Conservation (phyloP, 1,140 invertebrate genomes). For the Drosophila parabipectinata region DNA sequence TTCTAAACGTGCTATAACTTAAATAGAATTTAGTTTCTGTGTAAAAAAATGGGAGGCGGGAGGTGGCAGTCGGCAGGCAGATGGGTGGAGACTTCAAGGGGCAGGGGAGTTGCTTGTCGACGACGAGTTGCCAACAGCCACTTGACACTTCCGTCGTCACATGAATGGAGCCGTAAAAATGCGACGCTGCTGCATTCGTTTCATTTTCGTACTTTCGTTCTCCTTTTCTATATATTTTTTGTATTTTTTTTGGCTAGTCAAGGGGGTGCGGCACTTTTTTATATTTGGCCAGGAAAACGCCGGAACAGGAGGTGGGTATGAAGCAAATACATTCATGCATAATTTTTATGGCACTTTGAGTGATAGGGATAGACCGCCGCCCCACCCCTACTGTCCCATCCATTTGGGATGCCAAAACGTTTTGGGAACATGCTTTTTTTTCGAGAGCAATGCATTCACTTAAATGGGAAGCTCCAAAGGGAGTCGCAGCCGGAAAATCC, state of each 20-base stretch:
- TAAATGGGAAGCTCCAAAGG: slow-evolving; percentile 44
- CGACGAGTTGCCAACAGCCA: slow-evolving; percentile 81
- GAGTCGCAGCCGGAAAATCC: slow-evolving; percentile 19
- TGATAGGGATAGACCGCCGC: slow-evolving; percentile 30
- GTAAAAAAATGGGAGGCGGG: slow-evolving; percentile 22
- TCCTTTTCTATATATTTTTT: slow-evolving; percentile 5
- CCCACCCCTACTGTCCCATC: slow-evolving; percentile 29
- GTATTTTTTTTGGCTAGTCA: slow-evolving; percentile 57
- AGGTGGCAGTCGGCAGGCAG: neutral
- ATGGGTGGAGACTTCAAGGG: neutral
- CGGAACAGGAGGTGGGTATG: slow-evolving; percentile 2
- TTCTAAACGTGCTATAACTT: no score
- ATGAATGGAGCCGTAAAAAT: slow-evolving; percentile 82
- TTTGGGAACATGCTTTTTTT: slow-evolving; percentile 59
- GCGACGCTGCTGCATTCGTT: slow-evolving; percentile 72
- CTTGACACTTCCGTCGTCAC: slow-evolving; percentile 82
- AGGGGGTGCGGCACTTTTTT: slow-evolving; percentile 64
- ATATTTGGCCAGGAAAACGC: slow-evolving; percentile 66
- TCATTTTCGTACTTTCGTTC: slow-evolving; percentile 34
- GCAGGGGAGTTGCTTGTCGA: slow-evolving; percentile 63
- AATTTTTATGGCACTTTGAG: slow-evolving; percentile 74
- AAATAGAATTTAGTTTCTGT: neutral
- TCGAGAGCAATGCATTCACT: slow-evolving; percentile 40
- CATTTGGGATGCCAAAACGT: slow-evolving; percentile 79
- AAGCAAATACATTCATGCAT: slow-evolving; percentile 80